These are phyloP conservation scores for Vanessa tameamea DNA, from an alignment of 1,140 invertebrate species.

Conservation along the genomic window DNA sequence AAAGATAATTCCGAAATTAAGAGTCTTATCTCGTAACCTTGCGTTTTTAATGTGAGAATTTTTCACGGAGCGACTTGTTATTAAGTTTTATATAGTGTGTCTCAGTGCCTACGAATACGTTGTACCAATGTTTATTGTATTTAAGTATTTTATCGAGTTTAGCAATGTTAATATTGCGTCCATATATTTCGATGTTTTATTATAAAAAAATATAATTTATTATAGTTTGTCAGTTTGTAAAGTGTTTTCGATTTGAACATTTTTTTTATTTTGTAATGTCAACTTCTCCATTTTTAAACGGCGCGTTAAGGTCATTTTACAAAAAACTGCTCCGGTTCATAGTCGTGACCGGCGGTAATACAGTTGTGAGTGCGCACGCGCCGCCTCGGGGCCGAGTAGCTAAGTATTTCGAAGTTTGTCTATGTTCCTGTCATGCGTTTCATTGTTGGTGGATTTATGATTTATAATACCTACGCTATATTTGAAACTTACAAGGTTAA, in stretches of 20 bases:
- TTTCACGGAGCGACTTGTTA: constrained; percentile 41
- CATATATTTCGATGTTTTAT: constrained; percentile 8
- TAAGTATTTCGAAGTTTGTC: constrained; percentile 64
- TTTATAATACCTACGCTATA: constrained; percentile 60
- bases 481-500: constrained; percentile 61
- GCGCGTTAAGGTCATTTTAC: constrained; percentile 51
- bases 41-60: constrained; percentile 65
- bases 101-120: constrained; percentile 45
- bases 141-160: constrained; percentile 19
- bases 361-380: constrained; percentile 66
- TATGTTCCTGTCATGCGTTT: constrained; percentile 64
- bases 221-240: background rate
- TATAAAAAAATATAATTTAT: background rate
- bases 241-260: background rate
- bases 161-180: constrained; percentile 6
- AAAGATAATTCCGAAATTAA: constrained; percentile 32
- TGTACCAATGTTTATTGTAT: constrained; percentile 45
- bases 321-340: constrained; percentile 62
- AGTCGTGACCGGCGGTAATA: constrained; percentile 63
- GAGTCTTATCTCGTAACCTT: constrained; percentile 45
- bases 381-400: constrained; percentile 59
- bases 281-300: constrained; percentile 24
- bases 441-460: constrained; percentile 70
- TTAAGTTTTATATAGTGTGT: constrained; percentile 57
- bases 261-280: constrained; percentile 20